Percentiles rank a stretch among this genome's conserved stretches.
Evolutionary conservation across 2,113 vertebrate genomes (phyloP).

Genomic region (Lipotes vexillifer): DNA sequence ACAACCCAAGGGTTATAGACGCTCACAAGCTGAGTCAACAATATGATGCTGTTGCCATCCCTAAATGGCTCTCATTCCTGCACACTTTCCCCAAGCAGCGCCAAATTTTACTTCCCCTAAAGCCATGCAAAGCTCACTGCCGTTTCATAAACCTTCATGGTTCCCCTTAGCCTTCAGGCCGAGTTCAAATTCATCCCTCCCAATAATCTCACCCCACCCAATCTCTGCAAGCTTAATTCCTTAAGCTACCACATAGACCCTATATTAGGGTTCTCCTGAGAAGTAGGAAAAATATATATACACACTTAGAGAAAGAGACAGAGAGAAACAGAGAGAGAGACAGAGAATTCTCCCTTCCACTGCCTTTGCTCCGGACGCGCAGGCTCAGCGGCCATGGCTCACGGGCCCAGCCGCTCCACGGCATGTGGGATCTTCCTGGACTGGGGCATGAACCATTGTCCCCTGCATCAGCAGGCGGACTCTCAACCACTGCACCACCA

Average conservation of each 20-base stretch:
- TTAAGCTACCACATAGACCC: not conserved
- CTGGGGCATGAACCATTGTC: too few relatives aligned
- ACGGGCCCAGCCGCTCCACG: too few relatives aligned
- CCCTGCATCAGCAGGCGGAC: too few relatives aligned
- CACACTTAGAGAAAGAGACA: too few relatives aligned
- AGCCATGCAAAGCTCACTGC: not conserved
- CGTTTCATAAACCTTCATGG: not conserved
- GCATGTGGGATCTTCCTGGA: too few relatives aligned
- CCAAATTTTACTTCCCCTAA: not conserved
- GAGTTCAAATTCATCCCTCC: not conserved
- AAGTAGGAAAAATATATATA: not conserved
- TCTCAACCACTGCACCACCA: too few relatives aligned
- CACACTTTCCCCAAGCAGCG: not conserved
- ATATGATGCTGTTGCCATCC: not conserved
- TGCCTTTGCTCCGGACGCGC: not conserved
- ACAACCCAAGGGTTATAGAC: not conserved
- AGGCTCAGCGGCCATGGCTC: too few relatives aligned
- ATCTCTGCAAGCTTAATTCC: not conserved
- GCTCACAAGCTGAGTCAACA: not conserved
- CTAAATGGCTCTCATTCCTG: not conserved
- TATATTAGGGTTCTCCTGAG: not conserved
- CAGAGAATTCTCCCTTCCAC: not conserved
- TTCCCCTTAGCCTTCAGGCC: not conserved
- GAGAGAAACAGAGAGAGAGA: too few relatives aligned
- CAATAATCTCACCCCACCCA: not conserved